Conservation (phyloP, 2,888 invertebrate genomes). For the Sphecodes monilicornis region DNA sequence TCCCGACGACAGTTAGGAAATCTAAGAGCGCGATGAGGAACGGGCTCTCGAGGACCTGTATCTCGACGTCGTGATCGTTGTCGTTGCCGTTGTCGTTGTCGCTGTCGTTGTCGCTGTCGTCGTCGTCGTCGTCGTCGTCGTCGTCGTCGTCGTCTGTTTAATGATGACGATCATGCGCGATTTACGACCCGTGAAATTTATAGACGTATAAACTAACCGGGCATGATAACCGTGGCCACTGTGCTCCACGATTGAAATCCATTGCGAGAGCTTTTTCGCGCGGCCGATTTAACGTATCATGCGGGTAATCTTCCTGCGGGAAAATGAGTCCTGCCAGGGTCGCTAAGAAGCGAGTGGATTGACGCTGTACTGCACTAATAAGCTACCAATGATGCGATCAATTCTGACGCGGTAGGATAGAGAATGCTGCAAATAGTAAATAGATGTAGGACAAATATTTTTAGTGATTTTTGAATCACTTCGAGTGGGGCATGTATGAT, state of each 20-base stretch:
- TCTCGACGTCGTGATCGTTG: not conserved
- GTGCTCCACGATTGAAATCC: not conserved
- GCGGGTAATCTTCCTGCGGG: constrained; percentile 3
- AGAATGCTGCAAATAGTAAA: no score
- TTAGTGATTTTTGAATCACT: no score
- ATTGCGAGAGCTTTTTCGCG: not conserved
- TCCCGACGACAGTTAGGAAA: constrained; percentile 47
- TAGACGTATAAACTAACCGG: constrained; percentile 39
- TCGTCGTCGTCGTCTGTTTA: constrained; percentile 14
- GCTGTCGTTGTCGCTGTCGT: not conserved
- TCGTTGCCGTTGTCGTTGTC: not conserved
- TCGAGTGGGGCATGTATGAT: no score
- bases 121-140: not conserved
- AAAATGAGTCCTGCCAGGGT: not conserved
- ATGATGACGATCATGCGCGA: constrained; percentile 59
- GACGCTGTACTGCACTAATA: not conserved
- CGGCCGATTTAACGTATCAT: not conserved
- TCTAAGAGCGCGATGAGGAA: constrained; percentile 59
- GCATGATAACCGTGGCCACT: constrained; percentile 23
- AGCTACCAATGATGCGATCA: not conserved
- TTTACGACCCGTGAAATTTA: constrained; percentile 58
- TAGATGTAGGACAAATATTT: no score
- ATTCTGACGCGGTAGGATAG: not conserved
- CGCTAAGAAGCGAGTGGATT: not conserved
- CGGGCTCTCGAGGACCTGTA: constrained; percentile 28